phyloP scores from a whole-genome alignment of 2,888 invertebrate genomes.

The Anodontia alba region DNA sequence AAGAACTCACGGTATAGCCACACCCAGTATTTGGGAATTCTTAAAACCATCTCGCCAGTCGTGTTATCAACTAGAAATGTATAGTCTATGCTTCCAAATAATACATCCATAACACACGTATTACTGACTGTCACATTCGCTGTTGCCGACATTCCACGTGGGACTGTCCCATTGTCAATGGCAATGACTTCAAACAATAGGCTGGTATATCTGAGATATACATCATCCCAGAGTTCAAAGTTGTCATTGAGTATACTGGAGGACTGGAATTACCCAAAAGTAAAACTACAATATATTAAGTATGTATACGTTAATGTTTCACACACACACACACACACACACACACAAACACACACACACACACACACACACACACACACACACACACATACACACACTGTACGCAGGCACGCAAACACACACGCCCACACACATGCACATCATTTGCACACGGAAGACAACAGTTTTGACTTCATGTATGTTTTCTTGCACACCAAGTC shows the following conservation, averaged over 20 bases:
- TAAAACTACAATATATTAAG: too few relatives aligned
- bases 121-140: constrained; percentile 73
- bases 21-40: constrained; percentile 76
- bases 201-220: constrained; percentile 70
- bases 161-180: constrained; percentile 75
- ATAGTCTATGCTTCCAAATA: constrained; percentile 68
- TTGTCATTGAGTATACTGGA: constrained; percentile 62
- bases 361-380: too few relatives aligned
- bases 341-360: too few relatives aligned
- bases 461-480: too few relatives aligned
- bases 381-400: too few relatives aligned
- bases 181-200: constrained; percentile 70
- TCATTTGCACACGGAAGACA: too few relatives aligned
- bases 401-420: too few relatives aligned
- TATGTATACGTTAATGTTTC: too few relatives aligned
- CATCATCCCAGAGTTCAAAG: constrained; percentile 64
- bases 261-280: constrained; percentile 58
- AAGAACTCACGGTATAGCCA: constrained; percentile 12
- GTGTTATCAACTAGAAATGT: constrained; percentile 62
- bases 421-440: too few relatives aligned
- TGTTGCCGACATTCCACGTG: constrained; percentile 69
- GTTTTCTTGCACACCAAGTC: too few relatives aligned
- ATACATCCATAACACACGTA: constrained; percentile 76
- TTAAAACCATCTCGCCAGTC: constrained; percentile 68
- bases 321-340: too few relatives aligned